phyloP scores from a whole-genome alignment of 2,113 vertebrate species.

The Hippocampus barbouri region DNA sequence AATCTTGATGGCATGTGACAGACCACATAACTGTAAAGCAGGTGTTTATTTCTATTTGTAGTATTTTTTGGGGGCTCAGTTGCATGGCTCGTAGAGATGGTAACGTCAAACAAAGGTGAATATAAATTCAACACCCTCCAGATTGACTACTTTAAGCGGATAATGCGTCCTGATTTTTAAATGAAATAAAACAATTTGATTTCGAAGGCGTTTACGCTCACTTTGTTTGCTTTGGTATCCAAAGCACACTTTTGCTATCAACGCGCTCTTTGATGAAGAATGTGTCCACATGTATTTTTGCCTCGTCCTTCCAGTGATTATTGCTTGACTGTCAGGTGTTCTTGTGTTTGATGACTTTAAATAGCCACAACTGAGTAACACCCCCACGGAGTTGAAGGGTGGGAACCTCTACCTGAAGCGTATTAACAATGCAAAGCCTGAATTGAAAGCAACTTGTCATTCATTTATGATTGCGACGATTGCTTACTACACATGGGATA shows the following conservation, averaged over 20 bases:
- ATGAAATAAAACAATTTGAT: neutral
- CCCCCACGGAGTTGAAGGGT: neutral
- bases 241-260: conserved; percentile 16
- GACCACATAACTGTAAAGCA: conserved; percentile 8
- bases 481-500: neutral
- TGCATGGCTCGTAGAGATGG: neutral
- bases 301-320: conserved; percentile 51
- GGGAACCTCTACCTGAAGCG: conserved; percentile 25
- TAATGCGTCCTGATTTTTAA: neutral
- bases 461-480: neutral
- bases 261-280: conserved; percentile 38
- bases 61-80: neutral
- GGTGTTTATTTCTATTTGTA: conserved; percentile 7
- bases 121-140: neutral
- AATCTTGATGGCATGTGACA: conserved; percentile 5
- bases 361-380: conserved; percentile 14
- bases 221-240: conserved; percentile 18
- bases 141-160: neutral
- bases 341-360: conserved; percentile 25
- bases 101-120: neutral
- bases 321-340: conserved; percentile 42
- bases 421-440: neutral
- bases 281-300: conserved; percentile 52
- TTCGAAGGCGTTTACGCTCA: conserved; percentile 23
- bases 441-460: conserved; percentile 1